Conservation (phyloP, 1,140 invertebrate genomes). For the Mya arenaria region DNA sequence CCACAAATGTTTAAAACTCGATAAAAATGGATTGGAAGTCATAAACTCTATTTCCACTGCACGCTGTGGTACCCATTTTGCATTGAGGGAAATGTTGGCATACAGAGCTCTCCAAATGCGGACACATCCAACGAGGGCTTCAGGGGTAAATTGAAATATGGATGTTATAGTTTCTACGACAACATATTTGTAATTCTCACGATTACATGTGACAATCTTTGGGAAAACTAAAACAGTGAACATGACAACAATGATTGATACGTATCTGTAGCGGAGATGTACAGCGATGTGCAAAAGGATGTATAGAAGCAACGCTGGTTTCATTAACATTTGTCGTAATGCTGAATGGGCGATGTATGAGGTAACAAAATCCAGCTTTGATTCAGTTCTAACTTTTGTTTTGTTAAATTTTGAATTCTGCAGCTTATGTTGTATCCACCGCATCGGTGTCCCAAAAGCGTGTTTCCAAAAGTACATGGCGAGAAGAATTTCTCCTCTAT, state of each 20-base stretch:
- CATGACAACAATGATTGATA: constrained; percentile 71
- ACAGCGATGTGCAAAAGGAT: constrained; percentile 68
- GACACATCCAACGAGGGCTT: constrained; percentile 72
- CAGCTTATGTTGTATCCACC: constrained; percentile 68
- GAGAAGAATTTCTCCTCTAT: constrained; percentile 74
- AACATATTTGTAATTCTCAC: constrained; percentile 70
- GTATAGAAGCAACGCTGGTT: constrained; percentile 71
- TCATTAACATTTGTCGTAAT: constrained; percentile 76
- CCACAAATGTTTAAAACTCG: constrained; percentile 73
- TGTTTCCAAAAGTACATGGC: constrained; percentile 76
- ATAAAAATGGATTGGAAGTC: constrained; percentile 71
- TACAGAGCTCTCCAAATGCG: constrained; percentile 69
- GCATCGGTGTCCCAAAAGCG: constrained; percentile 68
- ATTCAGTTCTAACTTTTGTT: constrained; percentile 70
- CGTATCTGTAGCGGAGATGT: constrained; percentile 65
- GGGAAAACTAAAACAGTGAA: constrained; percentile 74
- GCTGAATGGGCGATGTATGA: constrained; percentile 75
- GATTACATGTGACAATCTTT: constrained; percentile 72
- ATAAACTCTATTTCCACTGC: constrained; percentile 74
- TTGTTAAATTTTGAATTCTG: constrained; percentile 65
- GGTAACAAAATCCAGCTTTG: constrained; percentile 73
- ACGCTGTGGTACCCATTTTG: constrained; percentile 74
- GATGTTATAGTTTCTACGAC: constrained; percentile 73
- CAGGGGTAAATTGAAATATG: constrained; percentile 76
- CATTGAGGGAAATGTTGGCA: constrained; percentile 68